phyloP scores from a whole-genome alignment of 2,113 vertebrate genomes.

The Trematomus loennbergii region DNA sequence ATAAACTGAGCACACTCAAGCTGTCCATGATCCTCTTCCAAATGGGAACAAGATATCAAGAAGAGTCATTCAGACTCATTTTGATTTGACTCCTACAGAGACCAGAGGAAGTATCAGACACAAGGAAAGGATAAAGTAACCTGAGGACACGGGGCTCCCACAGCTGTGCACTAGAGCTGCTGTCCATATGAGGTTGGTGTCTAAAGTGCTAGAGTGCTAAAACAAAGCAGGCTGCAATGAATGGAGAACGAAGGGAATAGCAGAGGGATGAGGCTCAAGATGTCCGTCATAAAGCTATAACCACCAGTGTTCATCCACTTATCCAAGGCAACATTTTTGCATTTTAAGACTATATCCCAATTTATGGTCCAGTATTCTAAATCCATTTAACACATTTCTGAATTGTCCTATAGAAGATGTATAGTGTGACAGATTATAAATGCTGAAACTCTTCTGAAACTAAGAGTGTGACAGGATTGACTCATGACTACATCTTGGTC shows the following conservation, averaged over 20 bases:
- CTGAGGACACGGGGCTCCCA: constrained; percentile 23
- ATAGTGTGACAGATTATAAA: neutral
- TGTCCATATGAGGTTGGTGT: constrained; percentile 16
- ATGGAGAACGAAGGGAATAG: neutral
- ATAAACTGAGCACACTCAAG: constrained; percentile 50
- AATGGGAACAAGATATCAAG: constrained; percentile 52
- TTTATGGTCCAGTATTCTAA: neutral
- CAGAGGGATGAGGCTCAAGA: neutral
- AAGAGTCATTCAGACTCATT: constrained; percentile 30
- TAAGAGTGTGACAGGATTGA: neutral
- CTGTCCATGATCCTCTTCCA: constrained; percentile 38
- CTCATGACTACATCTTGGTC: too few relatives aligned
- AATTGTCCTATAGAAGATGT: neutral
- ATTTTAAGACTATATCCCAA: neutral
- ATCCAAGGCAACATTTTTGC: neutral
- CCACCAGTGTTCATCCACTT: neutral
- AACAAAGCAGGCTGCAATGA: constrained; percentile 7
- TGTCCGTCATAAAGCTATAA: constrained; percentile 5
- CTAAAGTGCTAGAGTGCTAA: constrained; percentile 7
- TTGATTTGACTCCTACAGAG: constrained; percentile 18
- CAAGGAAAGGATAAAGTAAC: constrained; percentile 19
- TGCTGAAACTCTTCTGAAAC: neutral
- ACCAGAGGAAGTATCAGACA: constrained; percentile 22
- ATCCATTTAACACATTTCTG: neutral
- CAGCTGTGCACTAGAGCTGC: constrained; percentile 27